Evolutionary conservation across 2,113 vertebrate species (phyloP).

Genomic region (Hippopotamus amphibius): DNA sequence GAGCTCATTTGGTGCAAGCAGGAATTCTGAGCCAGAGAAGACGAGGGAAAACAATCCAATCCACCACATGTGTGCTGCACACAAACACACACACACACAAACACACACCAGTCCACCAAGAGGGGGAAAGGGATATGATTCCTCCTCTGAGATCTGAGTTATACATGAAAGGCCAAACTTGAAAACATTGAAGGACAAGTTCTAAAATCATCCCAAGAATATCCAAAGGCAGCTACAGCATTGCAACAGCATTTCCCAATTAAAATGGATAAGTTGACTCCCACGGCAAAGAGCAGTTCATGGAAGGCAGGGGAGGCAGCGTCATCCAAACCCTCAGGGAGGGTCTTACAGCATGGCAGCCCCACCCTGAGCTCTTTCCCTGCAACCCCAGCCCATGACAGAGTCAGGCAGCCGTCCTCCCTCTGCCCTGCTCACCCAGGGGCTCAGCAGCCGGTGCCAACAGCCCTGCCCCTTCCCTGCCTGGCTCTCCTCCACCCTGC

Average conservation of each 20-base stretch:
- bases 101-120: neutral
- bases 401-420: neutral
- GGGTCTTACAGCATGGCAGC: neutral
- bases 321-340: neutral
- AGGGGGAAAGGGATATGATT: neutral
- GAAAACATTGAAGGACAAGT: conserved; percentile 1
- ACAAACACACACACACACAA: neutral
- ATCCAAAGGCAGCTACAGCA: neutral
- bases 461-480: neutral
- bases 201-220: conserved; percentile 50
- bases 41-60: neutral
- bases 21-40: conserved; percentile 30
- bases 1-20: neutral
- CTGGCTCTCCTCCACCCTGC: neutral
- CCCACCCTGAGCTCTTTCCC: neutral
- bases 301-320: neutral
- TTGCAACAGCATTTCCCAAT: neutral
- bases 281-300: neutral
- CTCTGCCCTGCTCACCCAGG: neutral
- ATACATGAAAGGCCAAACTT: neutral
- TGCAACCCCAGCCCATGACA: neutral
- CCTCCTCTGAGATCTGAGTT: conserved; percentile 11
- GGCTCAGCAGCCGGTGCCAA: neutral
- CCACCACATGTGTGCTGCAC: rapidly evolving
- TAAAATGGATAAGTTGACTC: neutral